Conservation (phyloP, 1,140 invertebrate genomes). For the Heliconius congener region DNA sequence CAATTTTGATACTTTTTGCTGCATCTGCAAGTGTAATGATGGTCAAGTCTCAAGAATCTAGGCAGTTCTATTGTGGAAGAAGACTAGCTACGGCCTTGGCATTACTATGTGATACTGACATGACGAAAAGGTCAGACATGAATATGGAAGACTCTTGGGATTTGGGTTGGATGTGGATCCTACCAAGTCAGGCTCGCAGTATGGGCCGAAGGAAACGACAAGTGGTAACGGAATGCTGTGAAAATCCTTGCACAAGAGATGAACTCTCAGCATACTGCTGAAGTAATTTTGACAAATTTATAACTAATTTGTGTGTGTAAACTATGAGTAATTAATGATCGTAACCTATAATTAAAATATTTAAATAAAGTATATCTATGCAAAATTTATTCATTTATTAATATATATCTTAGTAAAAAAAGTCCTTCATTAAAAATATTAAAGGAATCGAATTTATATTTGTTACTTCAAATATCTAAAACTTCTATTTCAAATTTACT, state of each 20-base stretch:
- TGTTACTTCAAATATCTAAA: no score
- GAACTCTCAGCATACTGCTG: slow-evolving; percentile 38
- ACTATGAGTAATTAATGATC: neutral
- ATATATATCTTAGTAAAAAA: neutral
- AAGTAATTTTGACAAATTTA: neutral
- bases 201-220: slow-evolving; percentile 41
- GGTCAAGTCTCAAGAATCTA: slow-evolving; percentile 27
- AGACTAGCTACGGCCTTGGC: slow-evolving; percentile 36
- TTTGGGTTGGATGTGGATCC: slow-evolving; percentile 35
- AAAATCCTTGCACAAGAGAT: slow-evolving; percentile 36
- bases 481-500: no score
- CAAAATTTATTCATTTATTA: neutral
- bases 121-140: slow-evolving; percentile 28
- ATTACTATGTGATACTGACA: slow-evolving; percentile 32
- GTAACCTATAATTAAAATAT: neutral
- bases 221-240: slow-evolving; percentile 43
- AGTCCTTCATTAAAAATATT: no score
- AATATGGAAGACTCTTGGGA: neutral
- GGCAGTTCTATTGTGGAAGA: slow-evolving; percentile 42
- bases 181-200: slow-evolving; percentile 22
- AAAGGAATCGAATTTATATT: no score
- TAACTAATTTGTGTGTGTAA: neutral
- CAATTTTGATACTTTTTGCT: slow-evolving; percentile 9
- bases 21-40: slow-evolving; percentile 20
- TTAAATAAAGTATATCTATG: neutral